Conservation (phyloP, 2,888 invertebrate species). For the Dioctria linearis region DNA sequence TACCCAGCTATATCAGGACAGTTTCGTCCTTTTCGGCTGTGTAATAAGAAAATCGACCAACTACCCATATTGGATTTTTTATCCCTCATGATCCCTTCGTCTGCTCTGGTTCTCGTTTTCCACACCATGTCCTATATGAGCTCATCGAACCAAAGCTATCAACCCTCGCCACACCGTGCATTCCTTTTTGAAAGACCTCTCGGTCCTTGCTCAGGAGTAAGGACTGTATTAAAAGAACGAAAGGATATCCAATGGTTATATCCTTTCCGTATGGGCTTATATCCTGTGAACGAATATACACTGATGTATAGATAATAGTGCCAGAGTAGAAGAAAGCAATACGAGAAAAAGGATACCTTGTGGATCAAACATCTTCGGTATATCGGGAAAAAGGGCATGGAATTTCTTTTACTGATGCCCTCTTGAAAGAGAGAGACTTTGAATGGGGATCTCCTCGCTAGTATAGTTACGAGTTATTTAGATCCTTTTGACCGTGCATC, state of each 20-base stretch:
- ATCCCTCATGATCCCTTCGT: conserved; percentile 49
- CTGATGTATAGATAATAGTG: conserved; percentile 58
- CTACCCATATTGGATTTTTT: conserved; percentile 53
- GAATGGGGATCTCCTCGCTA: conserved; percentile 52
- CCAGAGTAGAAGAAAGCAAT: conserved; percentile 33
- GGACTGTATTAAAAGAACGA: conserved; percentile 55
- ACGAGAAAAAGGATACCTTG: conserved; percentile 54
- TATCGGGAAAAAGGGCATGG: conserved; percentile 50
- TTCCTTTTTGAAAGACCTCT: conserved; percentile 29
- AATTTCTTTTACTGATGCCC: conserved; percentile 54
- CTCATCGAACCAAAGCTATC: conserved; percentile 52
- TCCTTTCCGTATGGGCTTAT: conserved; percentile 49
- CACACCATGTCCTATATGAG: conserved; percentile 51
- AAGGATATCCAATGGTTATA: conserved; percentile 57
- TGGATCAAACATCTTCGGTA: conserved; percentile 55
- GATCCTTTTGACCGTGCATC: conserved; percentile 58
- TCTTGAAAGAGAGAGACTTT: conserved; percentile 53
- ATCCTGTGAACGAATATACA: conserved; percentile 40
- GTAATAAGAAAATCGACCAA: conserved; percentile 55
- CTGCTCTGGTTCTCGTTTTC: conserved; percentile 52
- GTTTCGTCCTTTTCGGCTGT: conserved; percentile 26
- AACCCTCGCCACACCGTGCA: conserved; percentile 31
- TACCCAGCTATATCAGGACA: conserved; percentile 11
- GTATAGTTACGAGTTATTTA: conserved; percentile 57
- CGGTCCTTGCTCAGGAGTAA: conserved; percentile 47